Evolutionary conservation across 2,113 vertebrate species (phyloP).

Genomic region (Trinectes maculatus): DNA sequence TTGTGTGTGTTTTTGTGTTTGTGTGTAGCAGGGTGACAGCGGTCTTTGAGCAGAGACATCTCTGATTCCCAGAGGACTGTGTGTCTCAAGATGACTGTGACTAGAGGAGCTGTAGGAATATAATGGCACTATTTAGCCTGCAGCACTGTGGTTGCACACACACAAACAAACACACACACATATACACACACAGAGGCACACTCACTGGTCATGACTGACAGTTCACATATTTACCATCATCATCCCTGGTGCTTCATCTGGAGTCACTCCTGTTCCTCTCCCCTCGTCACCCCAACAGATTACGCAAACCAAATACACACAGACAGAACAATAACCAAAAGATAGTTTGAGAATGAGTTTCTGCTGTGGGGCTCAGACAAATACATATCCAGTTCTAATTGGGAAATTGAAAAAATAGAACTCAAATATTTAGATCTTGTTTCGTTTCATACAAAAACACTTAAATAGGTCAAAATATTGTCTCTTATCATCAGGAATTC

Average conservation of each 20-base stretch:
- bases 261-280: conserved; percentile 27
- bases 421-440: too few relatives aligned
- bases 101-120: conserved; percentile 66
- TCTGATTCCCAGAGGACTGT: conserved; percentile 66
- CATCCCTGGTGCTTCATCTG: conserved; percentile 45
- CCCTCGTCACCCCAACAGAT: conserved; percentile 38
- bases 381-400: conserved; percentile 13
- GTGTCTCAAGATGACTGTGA: conserved; percentile 58
- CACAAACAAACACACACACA: conserved; percentile 23
- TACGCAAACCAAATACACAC: conserved; percentile 32
- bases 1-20: conserved; percentile 14
- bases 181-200: conserved; percentile 10
- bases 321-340: conserved; percentile 35
- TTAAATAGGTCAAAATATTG: background rate
- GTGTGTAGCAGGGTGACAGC: conserved; percentile 42
- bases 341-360: conserved; percentile 32
- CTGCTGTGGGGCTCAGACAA: background rate
- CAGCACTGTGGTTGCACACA: conserved; percentile 61
- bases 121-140: conserved; percentile 74
- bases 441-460: too few relatives aligned
- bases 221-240: conserved; percentile 71
- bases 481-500: too few relatives aligned
- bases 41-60: conserved; percentile 67
- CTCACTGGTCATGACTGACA: conserved; percentile 66
- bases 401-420: background rate